Conservation (phyloP, 2,797 vertebrate genomes). For the Bufotes viridis region DNA sequence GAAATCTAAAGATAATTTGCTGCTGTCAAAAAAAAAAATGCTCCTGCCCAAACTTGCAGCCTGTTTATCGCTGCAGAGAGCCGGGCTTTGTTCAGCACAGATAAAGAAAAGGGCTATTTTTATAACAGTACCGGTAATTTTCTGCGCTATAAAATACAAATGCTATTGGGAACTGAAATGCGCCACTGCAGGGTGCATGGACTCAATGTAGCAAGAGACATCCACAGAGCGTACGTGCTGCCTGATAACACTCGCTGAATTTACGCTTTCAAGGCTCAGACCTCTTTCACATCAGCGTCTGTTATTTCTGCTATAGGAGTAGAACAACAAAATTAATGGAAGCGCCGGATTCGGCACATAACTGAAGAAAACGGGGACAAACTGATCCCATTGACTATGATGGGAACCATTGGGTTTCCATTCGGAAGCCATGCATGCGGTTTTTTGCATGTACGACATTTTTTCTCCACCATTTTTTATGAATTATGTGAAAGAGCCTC, state of each 20-base stretch:
- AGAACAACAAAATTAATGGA: too few species aligned
- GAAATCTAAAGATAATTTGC: conserved; percentile 47
- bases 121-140: conserved; percentile 47
- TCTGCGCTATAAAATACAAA: conserved; percentile 33
- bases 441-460: too few species aligned
- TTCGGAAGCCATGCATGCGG: too few species aligned
- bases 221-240: background rate
- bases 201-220: background rate
- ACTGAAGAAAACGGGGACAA: too few species aligned
- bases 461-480: too few species aligned
- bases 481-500: too few species aligned
- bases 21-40: conserved; percentile 39
- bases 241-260: conserved; percentile 3
- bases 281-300: background rate
- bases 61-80: conserved; percentile 57
- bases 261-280: background rate
- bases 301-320: too few species aligned
- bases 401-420: too few species aligned
- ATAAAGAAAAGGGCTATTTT: conserved; percentile 58
- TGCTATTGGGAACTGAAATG: conserved; percentile 29
- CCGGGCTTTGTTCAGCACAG: conserved; percentile 35
- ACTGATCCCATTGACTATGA: too few species aligned
- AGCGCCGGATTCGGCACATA: too few species aligned
- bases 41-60: conserved; percentile 26
- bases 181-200: conserved; percentile 14